phyloP scores from a whole-genome alignment of 2,888 invertebrate genomes.

The Copidosoma aretas region DNA sequence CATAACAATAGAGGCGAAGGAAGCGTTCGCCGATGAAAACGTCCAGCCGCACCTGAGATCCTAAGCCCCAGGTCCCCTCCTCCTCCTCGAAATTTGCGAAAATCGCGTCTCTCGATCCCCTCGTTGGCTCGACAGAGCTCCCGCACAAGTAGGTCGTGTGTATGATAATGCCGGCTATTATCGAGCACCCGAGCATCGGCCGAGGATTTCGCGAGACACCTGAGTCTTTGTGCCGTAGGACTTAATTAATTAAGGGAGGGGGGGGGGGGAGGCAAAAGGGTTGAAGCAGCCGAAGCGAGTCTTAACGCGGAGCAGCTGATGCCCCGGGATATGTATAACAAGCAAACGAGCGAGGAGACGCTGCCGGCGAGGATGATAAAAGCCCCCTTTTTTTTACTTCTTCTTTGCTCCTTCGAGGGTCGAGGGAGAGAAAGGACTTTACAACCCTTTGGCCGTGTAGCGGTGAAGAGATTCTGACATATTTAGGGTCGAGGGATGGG shows the following conservation, averaged over 20 bases:
- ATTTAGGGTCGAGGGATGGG: conserved; percentile 20
- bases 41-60: conserved; percentile 30
- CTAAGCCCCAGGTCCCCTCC: background rate
- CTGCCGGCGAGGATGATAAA: conserved; percentile 10
- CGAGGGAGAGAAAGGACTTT: background rate
- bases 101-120: conserved; percentile 25
- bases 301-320: conserved; percentile 55
- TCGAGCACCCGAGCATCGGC: conserved; percentile 44
- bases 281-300: conserved; percentile 44
- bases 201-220: conserved; percentile 58
- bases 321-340: conserved; percentile 40
- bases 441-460: background rate
- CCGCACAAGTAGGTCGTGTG: conserved; percentile 60
- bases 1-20: conserved; percentile 40
- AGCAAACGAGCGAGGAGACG: conserved; percentile 28
- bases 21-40: background rate
- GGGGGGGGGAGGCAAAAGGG: background rate
- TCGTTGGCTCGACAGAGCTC: conserved; percentile 25
- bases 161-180: conserved; percentile 61
- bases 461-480: conserved; percentile 23
- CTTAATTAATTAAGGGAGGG: conserved; percentile 62
- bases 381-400: conserved; percentile 6
- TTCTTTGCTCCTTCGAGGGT: background rate
- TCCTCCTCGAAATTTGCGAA: conserved; percentile 16
- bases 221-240: conserved; percentile 58